Percentiles rank a stretch among this genome's conserved stretches.
Evolutionary conservation across 1,140 invertebrate genomes (phyloP).

Genomic region (Drosophila pachea): DNA sequence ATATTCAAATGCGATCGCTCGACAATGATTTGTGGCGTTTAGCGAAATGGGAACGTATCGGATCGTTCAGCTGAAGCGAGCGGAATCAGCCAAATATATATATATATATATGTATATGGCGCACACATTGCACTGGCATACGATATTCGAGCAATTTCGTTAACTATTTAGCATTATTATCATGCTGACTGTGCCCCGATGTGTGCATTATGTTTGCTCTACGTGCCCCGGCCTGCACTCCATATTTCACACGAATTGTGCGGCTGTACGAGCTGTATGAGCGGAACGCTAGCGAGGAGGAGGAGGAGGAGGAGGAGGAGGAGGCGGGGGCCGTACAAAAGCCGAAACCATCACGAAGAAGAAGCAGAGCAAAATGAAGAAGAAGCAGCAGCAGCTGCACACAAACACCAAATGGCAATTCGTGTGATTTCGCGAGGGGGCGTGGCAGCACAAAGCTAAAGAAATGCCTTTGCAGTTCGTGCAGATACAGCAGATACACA

Average conservation of each 20-base stretch:
- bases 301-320: background rate
- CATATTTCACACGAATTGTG: conserved; percentile 64
- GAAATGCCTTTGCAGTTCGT: conserved; percentile 8
- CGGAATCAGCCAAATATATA: background rate
- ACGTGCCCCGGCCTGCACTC: conserved; percentile 59
- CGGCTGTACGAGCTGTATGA: conserved; percentile 33
- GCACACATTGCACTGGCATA: conserved; percentile 20
- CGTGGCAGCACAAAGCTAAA: no score
- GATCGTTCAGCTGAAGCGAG: background rate
- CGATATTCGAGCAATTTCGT: conserved; percentile 35
- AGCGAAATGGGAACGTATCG: background rate
- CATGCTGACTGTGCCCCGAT: conserved; percentile 32
- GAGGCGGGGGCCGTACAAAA: background rate
- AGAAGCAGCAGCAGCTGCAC: conserved; percentile 7
- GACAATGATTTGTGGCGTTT: conserved; percentile 18
- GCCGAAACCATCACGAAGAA: conserved; percentile 2
- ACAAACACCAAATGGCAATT: conserved; percentile 35
- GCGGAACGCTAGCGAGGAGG: conserved; percentile 10
- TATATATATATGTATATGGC: background rate
- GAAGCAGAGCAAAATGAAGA: conserved; percentile 5
- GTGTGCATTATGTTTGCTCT: conserved; percentile 39
- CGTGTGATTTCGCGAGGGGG: conserved; percentile 19
- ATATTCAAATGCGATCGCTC: conserved; percentile 8
- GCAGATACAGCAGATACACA: background rate
- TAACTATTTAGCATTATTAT: conserved; percentile 49